Evolutionary conservation across 2,113 vertebrate genomes (phyloP).

Genomic region (Panthera uncia): DNA sequence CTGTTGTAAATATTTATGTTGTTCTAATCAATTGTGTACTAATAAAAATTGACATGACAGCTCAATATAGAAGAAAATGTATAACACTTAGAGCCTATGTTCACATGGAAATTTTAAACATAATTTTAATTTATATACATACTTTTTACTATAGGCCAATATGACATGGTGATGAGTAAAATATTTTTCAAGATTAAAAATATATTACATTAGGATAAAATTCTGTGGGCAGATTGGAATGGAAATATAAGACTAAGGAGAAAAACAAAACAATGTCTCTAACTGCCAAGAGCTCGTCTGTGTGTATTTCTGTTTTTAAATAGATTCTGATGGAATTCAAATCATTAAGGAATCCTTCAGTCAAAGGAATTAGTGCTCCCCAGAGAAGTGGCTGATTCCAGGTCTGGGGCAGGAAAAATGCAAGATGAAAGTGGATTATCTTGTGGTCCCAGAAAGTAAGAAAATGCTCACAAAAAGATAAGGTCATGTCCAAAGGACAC

Average conservation of each 20-base stretch:
- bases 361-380: neutral
- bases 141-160: neutral
- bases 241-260: neutral
- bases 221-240: neutral
- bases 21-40: neutral
- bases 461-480: neutral
- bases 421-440: neutral
- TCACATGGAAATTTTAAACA: neutral
- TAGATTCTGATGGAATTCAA: neutral
- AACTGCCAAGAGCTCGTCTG: neutral
- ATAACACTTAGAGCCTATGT: neutral
- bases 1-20: neutral
- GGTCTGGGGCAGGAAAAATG: neutral
- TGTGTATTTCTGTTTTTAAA: slow-evolving; percentile 23
- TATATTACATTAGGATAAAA: neutral
- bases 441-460: neutral
- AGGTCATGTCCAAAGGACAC: neutral
- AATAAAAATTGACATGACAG: neutral
- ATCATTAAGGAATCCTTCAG: neutral
- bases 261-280: slow-evolving; percentile 23
- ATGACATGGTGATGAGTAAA: neutral
- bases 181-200: neutral
- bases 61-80: neutral
- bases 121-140: neutral
- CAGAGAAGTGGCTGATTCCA: neutral